A percentile compares a stretch with the other conserved stretches of the same genome.
These are phyloP conservation scores for Caiman crocodilus DNA, from an alignment of 2,797 vertebrate species.

Conservation along the genomic window DNA sequence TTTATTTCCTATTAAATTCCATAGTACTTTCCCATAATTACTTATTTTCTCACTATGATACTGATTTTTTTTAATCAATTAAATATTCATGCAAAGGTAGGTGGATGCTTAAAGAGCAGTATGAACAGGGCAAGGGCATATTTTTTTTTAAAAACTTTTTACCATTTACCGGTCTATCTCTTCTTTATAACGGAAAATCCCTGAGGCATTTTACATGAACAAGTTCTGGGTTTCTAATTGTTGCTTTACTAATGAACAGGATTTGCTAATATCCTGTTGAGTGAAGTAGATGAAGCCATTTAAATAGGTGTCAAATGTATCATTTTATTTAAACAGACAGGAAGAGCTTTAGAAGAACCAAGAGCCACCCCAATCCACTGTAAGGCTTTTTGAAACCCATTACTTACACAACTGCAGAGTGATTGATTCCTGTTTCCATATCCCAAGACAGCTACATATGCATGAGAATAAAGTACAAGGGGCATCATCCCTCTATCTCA, in stretches of 20 bases:
- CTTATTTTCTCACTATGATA: accelerated
- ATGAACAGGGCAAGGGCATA: neutral
- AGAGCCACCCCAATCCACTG: accelerated
- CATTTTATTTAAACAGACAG: constrained; percentile 46
- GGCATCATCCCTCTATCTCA: neutral
- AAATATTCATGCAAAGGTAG: neutral
- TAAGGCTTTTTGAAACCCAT: neutral
- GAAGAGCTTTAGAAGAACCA: constrained; percentile 26
- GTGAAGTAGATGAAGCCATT: constrained; percentile 18
- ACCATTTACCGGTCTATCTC: neutral
- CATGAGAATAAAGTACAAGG: accelerated
- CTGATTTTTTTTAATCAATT: neutral
- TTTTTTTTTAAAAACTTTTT: neutral
- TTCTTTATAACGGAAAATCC: neutral
- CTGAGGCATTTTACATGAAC: accelerated
- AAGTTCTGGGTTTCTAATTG: constrained; percentile 11
- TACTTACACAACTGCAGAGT: accelerated
- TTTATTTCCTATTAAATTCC: neutral
- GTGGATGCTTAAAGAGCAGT: neutral
- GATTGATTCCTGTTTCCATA: neutral
- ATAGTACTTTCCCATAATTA: neutral
- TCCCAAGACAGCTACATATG: neutral
- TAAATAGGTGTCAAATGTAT: constrained; percentile 23
- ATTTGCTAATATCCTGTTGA: constrained; percentile 53
- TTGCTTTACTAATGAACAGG: constrained; percentile 37